These are phyloP conservation scores for Pleuronectes platessa DNA, from an alignment of 2,113 vertebrate species.

Conservation along the genomic window DNA sequence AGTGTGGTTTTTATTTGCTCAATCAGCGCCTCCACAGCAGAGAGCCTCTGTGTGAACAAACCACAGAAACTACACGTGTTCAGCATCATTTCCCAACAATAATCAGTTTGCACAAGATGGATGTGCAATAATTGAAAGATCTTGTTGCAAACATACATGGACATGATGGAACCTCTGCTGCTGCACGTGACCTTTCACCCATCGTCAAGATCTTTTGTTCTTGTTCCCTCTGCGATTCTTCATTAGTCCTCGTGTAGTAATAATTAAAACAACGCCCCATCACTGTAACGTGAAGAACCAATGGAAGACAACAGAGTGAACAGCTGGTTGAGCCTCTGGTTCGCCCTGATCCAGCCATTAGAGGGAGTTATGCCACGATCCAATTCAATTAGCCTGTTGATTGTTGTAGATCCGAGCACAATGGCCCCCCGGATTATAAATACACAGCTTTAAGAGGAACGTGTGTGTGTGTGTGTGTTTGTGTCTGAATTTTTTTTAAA, in stretches of 20 bases:
- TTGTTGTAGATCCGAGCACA: conserved; percentile 56
- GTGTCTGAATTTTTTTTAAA: neutral
- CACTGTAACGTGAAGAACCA: conserved; percentile 4
- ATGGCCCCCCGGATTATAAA: conserved; percentile 38
- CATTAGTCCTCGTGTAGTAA: conserved; percentile 27
- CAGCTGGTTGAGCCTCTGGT: conserved; percentile 56
- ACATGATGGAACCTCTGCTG: conserved; percentile 7
- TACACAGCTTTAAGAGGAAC: conserved; percentile 45
- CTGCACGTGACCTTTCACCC: conserved; percentile 36
- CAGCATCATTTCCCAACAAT: conserved; percentile 14
- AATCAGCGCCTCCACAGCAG: conserved; percentile 5
- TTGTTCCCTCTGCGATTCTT: neutral
- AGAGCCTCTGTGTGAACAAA: no score
- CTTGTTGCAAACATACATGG: conserved; percentile 12
- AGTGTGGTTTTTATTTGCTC: neutral
- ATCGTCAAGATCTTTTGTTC: conserved; percentile 46
- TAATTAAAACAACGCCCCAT: conserved; percentile 58
- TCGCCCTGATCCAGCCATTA: conserved; percentile 36
- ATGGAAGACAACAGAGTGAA: conserved; percentile 26
- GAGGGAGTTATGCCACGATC: conserved; percentile 56
- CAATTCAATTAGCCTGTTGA: conserved; percentile 61
- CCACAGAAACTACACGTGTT: conserved; percentile 3
- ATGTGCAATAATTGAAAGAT: conserved; percentile 33
- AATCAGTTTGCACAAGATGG: neutral
- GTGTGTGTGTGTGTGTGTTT: neutral